Base-by-base conservation (phyloP, 2,797 vertebrate genomes). In the Lates japonicus region DNA sequence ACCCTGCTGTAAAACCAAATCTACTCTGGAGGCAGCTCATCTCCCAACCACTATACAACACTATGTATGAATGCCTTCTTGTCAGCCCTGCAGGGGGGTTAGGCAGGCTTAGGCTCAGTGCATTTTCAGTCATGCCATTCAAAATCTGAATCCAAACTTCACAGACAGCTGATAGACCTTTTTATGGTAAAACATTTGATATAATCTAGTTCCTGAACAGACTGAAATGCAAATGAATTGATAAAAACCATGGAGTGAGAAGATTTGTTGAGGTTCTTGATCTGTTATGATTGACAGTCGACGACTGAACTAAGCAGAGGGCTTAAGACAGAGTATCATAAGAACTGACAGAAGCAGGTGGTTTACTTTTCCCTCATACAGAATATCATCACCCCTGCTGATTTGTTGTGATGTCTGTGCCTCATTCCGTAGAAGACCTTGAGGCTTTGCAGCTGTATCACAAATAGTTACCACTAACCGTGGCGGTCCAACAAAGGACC, bases 61-160 rank as follows among this genome's bases (percentile, higher is more conserved):
- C 63, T 65, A 60, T 41, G 7, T 65, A 60, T 41, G 7, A 70
- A 61, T 19, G 29, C 33, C 5, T 73, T 29, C 61, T 41, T 57
- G 4, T 44, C 19, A 55, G 52, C 7, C 62, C 33, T 57, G 37
- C 7, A 16, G 33, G 14, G 41, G 31, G 20, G 5, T 68, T 3
- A 11, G 22, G 33, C 35, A 54, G 67, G 16, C 31, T 3, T 25
- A 11, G 44, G 61, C 35, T 58, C 35, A 3, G 17, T 37, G 4
- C 10, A 33, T 22, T 57, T 54, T 57, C n/a, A 33, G 4, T 58
- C 9, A 39, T 57, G n/a, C 7, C 19, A 12, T 17, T 51, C 11
- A 54, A 51, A 57, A 52, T 7, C 33, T 55, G 9, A 61, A 25
- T 61, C 42, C 58, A 49, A 39, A 39, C 14, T 22, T 57, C 8